Conservation (phyloP, 2,797 vertebrate species). For the Pseudomugil tenellus region DNA sequence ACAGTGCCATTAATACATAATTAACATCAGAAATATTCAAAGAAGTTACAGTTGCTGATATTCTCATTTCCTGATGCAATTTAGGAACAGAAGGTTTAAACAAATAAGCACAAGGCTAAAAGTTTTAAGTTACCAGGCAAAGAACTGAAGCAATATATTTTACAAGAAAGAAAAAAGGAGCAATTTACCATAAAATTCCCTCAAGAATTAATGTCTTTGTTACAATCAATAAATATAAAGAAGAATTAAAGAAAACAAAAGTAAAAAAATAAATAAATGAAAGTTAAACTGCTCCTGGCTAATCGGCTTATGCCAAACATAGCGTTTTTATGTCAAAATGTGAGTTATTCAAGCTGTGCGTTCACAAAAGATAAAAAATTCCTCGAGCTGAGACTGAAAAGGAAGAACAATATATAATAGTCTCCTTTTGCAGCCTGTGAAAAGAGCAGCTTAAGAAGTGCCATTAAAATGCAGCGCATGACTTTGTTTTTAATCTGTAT, state of each 20-base stretch:
- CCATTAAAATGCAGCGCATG: conserved; percentile 69
- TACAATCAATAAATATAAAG: neutral
- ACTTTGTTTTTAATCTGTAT: conserved; percentile 70
- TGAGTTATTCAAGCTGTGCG: conserved; percentile 73
- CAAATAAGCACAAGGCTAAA: too few relatives aligned
- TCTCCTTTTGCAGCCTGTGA: conserved; percentile 49
- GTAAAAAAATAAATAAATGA: conserved; percentile 14
- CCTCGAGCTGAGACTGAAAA: conserved; percentile 28
- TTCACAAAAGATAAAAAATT: conserved; percentile 65
- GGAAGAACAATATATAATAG: conserved; percentile 34
- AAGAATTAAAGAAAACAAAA: neutral
- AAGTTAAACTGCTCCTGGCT: conserved; percentile 48
- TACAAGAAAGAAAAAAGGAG: neutral
- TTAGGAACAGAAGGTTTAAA: too few relatives aligned
- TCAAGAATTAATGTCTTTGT: neutral
- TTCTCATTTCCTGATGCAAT: too few relatives aligned
- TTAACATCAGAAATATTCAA: too few relatives aligned
- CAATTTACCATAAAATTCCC: neutral
- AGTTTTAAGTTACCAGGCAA: neutral
- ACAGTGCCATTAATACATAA: too few relatives aligned
- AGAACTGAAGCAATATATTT: neutral
- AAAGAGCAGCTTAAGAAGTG: conserved; percentile 57
- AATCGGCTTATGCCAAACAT: conserved; percentile 69
- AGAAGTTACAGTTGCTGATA: too few relatives aligned
- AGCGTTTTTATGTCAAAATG: conserved; percentile 54